A percentile compares a stretch with the other conserved stretches of the same genome.
These are phyloP conservation scores for Dissostichus mawsoni DNA, from an alignment of 2,113 vertebrate species.

Conservation along the genomic window DNA sequence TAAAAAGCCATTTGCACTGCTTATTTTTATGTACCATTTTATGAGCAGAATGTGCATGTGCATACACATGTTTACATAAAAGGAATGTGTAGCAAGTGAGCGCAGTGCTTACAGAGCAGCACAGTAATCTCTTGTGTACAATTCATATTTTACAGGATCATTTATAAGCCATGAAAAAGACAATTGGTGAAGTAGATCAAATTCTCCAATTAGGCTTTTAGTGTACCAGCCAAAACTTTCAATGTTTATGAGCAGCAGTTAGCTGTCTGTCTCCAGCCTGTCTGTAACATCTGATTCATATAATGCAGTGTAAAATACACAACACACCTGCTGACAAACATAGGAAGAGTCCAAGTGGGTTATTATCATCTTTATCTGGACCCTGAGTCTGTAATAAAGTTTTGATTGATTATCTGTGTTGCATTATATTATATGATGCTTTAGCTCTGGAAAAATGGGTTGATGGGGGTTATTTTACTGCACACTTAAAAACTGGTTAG, in stretches of 20 bases:
- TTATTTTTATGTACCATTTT: constrained; percentile 39
- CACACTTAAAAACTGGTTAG: constrained; percentile 6
- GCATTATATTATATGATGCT: constrained; percentile 24
- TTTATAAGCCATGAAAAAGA: constrained; percentile 67
- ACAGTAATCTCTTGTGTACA: constrained; percentile 59
- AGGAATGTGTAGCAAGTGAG: background rate
- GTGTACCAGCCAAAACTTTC: constrained; percentile 40
- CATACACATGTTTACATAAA: background rate
- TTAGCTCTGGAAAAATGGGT: constrained; percentile 1
- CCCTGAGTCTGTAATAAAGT: too few relatives aligned
- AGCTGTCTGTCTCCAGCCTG: constrained; percentile 66
- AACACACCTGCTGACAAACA: constrained; percentile 65
- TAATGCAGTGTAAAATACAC: constrained; percentile 31
- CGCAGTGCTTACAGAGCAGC: background rate
- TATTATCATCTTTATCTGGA: constrained; percentile 28
- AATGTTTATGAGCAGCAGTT: constrained; percentile 59
- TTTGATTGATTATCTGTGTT: background rate
- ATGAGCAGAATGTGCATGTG: constrained; percentile 6
- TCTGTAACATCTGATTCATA: constrained; percentile 56
- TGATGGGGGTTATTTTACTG: constrained; percentile 21
- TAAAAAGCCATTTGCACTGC: constrained; percentile 28
- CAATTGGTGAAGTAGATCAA: constrained; percentile 69
- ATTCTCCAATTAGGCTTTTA: constrained; percentile 62
- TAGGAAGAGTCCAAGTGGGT: constrained; percentile 30
- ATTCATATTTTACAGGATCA: constrained; percentile 57